Evolutionary conservation across 1,140 invertebrate species (phyloP), one percentile per base, ranked within the genome.

Genomic region (Tyrophagus putrescentiae): DNA sequence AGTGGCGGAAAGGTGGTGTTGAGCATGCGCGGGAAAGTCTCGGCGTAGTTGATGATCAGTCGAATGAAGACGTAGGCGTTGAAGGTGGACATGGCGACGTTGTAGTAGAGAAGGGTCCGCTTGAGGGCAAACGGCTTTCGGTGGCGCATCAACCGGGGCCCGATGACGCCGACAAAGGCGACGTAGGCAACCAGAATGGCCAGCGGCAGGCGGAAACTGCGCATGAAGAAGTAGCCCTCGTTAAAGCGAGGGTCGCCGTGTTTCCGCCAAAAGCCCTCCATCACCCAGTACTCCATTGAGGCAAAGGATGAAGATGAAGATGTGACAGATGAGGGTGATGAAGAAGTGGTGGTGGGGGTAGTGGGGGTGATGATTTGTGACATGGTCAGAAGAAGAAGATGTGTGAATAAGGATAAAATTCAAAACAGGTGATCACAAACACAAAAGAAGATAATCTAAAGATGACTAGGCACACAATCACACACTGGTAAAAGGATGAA

Each of bases 141-240:
- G 41, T 72, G 61, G 11, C 65, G 65, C 75, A 76, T 76, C 39
- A 72, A 63, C 13, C 63, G 53, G 5, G 74, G 73, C 27, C 74
- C 72, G 31, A 68, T 31, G n/a, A 41, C 27, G 11, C 53, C 61
- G 11, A 68, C 64, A 25, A 68, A 58, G 18, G 59, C 1, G 11
- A 67, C 27, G 44, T 68, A 68, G 29, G 36, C 27, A 7, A 25
- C 18, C 6, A 66, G 44, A 3, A 67, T 42, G 18, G 57, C 36
- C 4, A 67, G 9, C 4, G 60, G 59, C 23, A 57, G 16, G 11
- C 58, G 33, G 13, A 61, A 61, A 3, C 34, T 28, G 21, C 27
- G 29, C 11, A 64, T 45, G 21, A 67, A 36, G 7, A 60, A 57
- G n/a, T 44, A 34, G 29, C 50, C 45, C 13, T 63, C 28, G 16